Evolutionary conservation across 2,113 vertebrate genomes (phyloP).

Genomic region (Microcebus griseorufus): DNA sequence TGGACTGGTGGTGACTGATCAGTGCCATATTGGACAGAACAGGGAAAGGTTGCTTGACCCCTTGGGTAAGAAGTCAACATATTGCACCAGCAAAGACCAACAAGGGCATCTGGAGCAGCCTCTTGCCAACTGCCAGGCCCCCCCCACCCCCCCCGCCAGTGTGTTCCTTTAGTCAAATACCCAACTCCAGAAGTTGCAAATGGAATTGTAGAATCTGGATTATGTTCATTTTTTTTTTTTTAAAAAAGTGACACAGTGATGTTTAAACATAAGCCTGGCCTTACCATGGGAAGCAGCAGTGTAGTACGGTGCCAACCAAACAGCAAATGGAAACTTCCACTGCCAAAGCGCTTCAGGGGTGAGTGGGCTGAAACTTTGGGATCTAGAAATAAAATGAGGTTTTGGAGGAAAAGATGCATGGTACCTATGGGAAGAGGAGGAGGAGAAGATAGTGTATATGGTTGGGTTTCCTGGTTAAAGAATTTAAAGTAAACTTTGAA

Average conservation of each 20-base stretch:
- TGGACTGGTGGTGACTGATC: conserved; percentile 73
- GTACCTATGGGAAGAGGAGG: background rate
- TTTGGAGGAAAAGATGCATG: background rate
- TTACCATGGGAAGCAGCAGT: conserved; percentile 65
- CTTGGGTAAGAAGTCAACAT: conserved; percentile 72
- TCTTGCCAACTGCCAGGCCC: no score
- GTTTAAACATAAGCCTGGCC: conserved; percentile 77
- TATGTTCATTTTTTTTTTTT: conserved; percentile 52
- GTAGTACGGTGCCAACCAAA: conserved; percentile 65
- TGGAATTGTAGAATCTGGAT: conserved; percentile 65
- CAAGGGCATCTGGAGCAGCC: conserved; percentile 77
- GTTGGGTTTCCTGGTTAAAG: background rate
- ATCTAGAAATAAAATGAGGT: conserved; percentile 10
- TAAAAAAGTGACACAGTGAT: conserved; percentile 48
- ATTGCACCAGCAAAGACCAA: conserved; percentile 80
- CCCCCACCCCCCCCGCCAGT: background rate
- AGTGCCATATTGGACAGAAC: conserved; percentile 12
- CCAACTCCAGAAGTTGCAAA: conserved; percentile 68
- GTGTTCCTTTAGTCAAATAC: conserved; percentile 65
- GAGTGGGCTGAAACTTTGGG: conserved; percentile 38
- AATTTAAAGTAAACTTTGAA: background rate
- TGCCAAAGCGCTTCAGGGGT: conserved; percentile 77
- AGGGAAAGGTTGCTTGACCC: conserved; percentile 58
- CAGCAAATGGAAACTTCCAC: conserved; percentile 73
- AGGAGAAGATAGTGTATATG: background rate